Evolutionary conservation across 2,888 invertebrate species (phyloP), one percentile per base, ranked within the genome.

Genomic region (Drosophila birchii): DNA sequence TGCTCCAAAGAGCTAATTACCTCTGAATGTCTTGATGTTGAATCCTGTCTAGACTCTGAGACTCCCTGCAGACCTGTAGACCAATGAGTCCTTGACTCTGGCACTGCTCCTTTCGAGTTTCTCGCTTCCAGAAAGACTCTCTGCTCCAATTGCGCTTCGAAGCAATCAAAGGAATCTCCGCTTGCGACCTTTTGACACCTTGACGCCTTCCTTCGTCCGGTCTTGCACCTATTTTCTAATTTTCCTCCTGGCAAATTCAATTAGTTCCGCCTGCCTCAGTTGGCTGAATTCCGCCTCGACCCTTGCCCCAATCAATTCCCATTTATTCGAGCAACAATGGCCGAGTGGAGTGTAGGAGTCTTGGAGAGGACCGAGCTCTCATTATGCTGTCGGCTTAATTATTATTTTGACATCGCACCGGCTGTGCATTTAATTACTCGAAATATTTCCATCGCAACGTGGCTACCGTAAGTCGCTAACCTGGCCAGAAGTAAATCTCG

Each of bases 341-440:
- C 11, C 18, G 29, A 47, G 47, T 47, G n/a, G 11, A 47, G 39
- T 41, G 36, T n/a, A 9, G 56, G n/a, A 47, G 55, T 26, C 32
- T 32, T 12, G 63, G 45, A 54, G 5, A 56, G 41, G 47, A 14
- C 49, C 64, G 47, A 14, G 47, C 64, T 72, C 78, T 83, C 80
- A 83, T 84, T 84, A 83, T 78, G 74, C 80, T 83, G 81, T 85
- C 80, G 78, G 78, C 81, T 80, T 83, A 85, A 84, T 85, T 82
- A 83, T 84, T 83, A 80, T 83, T 85, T 83, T 69, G 77, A 78
- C 80, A 85, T 76, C 75, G 80, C 78, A 68, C 78, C 64, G 71
- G 75, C 74, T 73, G 57, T 58, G 75, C 80, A 85, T 80, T 85
- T 85, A 81, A 83, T 84, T 84, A 84, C 83, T 80, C 70, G 74